Evolutionary conservation across 2,888 invertebrate genomes (phyloP).

Genomic region (Megastigmus dorsalis): DNA sequence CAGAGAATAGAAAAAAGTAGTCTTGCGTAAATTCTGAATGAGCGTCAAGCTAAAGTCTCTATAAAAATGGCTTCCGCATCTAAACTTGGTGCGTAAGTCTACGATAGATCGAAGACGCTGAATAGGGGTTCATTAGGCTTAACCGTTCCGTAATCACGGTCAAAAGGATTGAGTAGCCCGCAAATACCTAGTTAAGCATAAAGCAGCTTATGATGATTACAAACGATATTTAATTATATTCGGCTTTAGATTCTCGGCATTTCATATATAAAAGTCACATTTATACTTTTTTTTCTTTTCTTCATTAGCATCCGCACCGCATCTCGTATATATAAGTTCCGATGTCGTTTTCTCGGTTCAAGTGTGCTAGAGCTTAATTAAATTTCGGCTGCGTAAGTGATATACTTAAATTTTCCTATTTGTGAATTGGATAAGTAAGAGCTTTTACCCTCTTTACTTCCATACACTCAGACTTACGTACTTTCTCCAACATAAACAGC

Average conservation of each 20-base stretch:
- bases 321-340: too few species aligned
- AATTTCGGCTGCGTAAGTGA: conserved; percentile 24
- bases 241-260: background rate
- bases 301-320: background rate
- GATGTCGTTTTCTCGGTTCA: background rate
- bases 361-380: background rate
- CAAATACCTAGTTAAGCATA: conserved; percentile 48
- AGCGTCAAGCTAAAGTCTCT: background rate
- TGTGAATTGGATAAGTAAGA: conserved; percentile 35
- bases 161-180: conserved; percentile 50
- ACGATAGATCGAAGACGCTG: conserved; percentile 54
- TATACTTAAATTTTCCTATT: conserved; percentile 16
- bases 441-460: conserved; percentile 43
- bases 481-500: conserved; percentile 46
- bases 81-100: conserved; percentile 30
- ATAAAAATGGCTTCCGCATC: conserved; percentile 14
- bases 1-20: too few species aligned
- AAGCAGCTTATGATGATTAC: conserved; percentile 46
- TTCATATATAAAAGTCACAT: background rate
- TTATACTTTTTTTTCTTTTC: background rate
- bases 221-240: conserved; percentile 47
- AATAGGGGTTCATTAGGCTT: conserved; percentile 64
- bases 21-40: too few species aligned
- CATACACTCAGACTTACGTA: conserved; percentile 23
- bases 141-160: conserved; percentile 51